These are phyloP conservation scores for Hipposideros armiger DNA, from an alignment of 2,113 vertebrate genomes.

Conservation along the genomic window DNA sequence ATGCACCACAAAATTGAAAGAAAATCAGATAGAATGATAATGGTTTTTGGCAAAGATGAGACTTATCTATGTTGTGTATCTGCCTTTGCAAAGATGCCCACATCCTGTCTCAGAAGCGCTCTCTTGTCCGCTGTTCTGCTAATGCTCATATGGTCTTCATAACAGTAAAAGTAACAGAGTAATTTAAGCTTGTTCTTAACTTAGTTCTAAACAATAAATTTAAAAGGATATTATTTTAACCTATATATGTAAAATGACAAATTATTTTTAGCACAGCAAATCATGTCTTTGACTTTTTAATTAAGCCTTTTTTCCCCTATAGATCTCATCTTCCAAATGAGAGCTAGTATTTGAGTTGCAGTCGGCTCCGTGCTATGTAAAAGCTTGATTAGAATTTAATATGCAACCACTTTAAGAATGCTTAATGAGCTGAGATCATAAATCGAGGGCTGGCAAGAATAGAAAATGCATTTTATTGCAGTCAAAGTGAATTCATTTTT, in stretches of 20 bases:
- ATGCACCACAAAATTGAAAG: conserved; percentile 50
- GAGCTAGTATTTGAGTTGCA: background rate
- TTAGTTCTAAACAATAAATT: conserved; percentile 32
- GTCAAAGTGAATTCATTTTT: background rate
- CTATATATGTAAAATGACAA: background rate
- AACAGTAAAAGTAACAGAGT: background rate
- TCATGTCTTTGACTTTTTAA: background rate
- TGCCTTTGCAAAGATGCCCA: background rate
- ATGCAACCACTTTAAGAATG: background rate
- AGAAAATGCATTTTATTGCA: background rate
- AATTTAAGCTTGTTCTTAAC: background rate
- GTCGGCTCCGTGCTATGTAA: background rate
- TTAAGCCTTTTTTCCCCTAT: background rate
- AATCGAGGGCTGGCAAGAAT: background rate
- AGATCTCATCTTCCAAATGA: conserved; percentile 20
- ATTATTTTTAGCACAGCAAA: background rate
- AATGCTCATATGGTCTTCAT: background rate
- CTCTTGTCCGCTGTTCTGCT: background rate
- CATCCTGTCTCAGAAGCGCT: background rate
- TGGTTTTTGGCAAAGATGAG: background rate
- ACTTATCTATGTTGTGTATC: background rate
- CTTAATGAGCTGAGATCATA: conserved; percentile 1
- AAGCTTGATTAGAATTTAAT: background rate
- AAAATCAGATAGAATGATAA: background rate
- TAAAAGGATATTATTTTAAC: background rate